These are phyloP conservation scores for Tanypteryx hageni DNA, from an alignment of 2,888 invertebrate genomes.

Conservation along the genomic window DNA sequence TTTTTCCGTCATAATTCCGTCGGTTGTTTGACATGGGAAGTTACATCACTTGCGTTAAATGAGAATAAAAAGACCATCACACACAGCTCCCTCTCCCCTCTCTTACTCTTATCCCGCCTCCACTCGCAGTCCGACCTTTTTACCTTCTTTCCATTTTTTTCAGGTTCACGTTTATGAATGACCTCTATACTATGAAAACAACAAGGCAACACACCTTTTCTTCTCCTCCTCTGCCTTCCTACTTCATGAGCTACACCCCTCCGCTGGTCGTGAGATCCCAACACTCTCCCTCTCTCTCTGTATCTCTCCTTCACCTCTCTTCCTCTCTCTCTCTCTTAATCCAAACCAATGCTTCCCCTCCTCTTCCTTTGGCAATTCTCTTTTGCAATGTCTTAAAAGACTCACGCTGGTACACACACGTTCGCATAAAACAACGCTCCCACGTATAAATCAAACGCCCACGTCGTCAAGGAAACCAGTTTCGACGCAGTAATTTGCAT, in stretches of 20 bases:
- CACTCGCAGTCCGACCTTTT: neutral
- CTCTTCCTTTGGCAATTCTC: neutral
- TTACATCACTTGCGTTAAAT: no score
- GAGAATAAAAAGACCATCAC: no score
- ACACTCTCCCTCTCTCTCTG: no score
- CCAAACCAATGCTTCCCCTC: neutral
- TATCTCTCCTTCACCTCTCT: no score
- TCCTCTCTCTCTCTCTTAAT: neutral
- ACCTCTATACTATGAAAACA: constrained; percentile 16
- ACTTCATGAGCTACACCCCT: neutral
- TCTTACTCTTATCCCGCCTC: no score
- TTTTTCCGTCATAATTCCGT: no score
- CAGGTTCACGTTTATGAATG: neutral
- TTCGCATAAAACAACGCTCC: neutral
- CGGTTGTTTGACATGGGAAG: no score
- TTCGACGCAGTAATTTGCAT: constrained; percentile 33
- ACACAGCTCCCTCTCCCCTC: no score
- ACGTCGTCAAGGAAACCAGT: constrained; percentile 1
- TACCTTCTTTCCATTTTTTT: neutral
- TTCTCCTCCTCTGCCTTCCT: neutral
- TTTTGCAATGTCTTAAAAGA: constrained; percentile 29
- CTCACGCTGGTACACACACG: neutral
- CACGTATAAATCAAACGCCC: constrained; percentile 21
- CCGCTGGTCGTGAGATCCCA: neutral
- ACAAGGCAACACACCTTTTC: neutral